phyloP scores from a whole-genome alignment of 2,888 invertebrate species.

The Crossocerus cetratus region DNA sequence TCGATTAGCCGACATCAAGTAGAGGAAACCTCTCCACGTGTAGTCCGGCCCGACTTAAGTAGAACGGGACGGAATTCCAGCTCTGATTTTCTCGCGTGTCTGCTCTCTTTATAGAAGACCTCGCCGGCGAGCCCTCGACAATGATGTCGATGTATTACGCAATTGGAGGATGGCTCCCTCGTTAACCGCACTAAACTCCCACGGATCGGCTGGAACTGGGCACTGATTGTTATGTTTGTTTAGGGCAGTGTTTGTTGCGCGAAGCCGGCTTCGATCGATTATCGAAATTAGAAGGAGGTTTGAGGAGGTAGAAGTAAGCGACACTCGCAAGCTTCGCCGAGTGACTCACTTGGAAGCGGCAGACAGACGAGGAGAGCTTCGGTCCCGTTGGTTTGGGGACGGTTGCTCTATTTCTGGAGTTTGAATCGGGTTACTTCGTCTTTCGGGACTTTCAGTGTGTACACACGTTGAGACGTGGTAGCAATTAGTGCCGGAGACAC shows the following conservation, averaged over 20 bases:
- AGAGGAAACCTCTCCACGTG: neutral
- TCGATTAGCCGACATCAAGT: neutral
- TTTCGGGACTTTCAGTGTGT: conserved; percentile 26
- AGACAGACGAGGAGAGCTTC: neutral
- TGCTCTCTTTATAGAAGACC: too few relatives aligned
- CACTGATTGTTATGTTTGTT: too few relatives aligned
- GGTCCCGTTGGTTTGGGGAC: conserved; percentile 22
- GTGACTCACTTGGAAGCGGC: neutral
- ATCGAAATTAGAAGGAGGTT: too few relatives aligned
- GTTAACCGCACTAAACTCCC: too few relatives aligned
- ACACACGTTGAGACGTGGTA: neutral
- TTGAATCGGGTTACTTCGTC: conserved; percentile 40
- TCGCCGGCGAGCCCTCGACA: too few relatives aligned
- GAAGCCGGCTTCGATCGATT: too few relatives aligned
- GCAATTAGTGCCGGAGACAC: neutral
- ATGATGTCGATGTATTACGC: conserved; percentile 15
- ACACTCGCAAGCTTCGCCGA: too few relatives aligned
- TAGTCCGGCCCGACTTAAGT: neutral
- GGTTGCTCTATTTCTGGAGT: conserved; percentile 52
- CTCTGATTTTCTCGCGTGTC: neutral
- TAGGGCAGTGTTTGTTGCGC: too few relatives aligned
- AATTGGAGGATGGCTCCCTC: neutral
- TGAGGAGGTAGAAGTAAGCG: too few relatives aligned
- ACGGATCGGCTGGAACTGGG: too few relatives aligned
- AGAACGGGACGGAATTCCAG: neutral